Evolutionary conservation across 2,113 vertebrate species (phyloP).

Genomic region (Puffinus mauretanicus): DNA sequence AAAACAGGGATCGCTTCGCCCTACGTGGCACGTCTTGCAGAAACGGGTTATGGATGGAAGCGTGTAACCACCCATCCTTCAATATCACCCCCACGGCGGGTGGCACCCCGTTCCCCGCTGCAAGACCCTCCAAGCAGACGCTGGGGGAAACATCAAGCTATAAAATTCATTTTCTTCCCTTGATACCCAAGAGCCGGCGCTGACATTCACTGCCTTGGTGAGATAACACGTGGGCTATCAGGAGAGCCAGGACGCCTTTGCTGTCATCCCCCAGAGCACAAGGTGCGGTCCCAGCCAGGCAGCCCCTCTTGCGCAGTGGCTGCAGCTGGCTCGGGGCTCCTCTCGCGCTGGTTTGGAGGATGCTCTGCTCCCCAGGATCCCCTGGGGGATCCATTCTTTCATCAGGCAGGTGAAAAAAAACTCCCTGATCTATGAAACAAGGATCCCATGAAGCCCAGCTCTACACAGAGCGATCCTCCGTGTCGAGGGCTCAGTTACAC

Average conservation of each 20-base stretch:
- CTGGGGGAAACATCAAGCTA: background rate
- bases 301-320: background rate
- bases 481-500: fast-evolving
- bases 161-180: background rate
- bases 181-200: background rate
- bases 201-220: background rate
- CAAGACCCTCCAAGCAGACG: background rate
- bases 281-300: fast-evolving
- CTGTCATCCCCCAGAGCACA: background rate
- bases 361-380: background rate
- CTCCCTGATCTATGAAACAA: background rate
- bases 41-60: no score
- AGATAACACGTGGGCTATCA: fast-evolving
- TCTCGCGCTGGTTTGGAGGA: background rate
- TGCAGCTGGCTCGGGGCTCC: fast-evolving
- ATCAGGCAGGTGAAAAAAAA: background rate
- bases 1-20: fast-evolving
- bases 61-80: fast-evolving
- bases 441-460: background rate
- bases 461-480: background rate
- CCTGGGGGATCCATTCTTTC: no score
- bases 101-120: fast-evolving
- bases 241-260: background rate
- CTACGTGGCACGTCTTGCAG: fast-evolving
- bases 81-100: fast-evolving